These are phyloP conservation scores for Psix sp. DNA, from an alignment of 1,140 invertebrate species.

Conservation along the genomic window DNA sequence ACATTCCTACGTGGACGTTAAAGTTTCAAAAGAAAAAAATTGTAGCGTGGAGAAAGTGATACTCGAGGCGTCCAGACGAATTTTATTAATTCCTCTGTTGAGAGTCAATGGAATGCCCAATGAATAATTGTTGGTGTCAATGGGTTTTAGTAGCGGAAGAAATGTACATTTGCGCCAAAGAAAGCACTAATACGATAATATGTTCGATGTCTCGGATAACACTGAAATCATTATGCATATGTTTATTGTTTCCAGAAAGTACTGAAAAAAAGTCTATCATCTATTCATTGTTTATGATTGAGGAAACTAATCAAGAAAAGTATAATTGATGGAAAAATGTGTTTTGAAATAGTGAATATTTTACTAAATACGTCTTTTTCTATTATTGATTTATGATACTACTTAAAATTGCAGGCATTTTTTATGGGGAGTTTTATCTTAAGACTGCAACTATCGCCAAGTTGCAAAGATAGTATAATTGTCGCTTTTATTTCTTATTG, in stretches of 20 bases:
- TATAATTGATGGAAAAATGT: background rate
- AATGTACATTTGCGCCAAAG: background rate
- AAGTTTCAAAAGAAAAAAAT: slow-evolving; percentile 29
- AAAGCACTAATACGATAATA: too few species aligned
- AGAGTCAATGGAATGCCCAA: slow-evolving; percentile 43
- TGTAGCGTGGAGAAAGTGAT: slow-evolving; percentile 49
- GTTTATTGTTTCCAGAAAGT: slow-evolving; percentile 31
- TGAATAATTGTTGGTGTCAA: slow-evolving; percentile 17
- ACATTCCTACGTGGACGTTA: slow-evolving; percentile 14
- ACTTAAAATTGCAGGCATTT: too few species aligned
- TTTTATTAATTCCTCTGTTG: slow-evolving; percentile 49
- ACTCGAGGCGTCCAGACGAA: slow-evolving; percentile 31
- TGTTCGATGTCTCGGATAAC: slow-evolving; percentile 29
- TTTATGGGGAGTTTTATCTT: too few species aligned
- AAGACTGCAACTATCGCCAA: too few species aligned
- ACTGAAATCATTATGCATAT: slow-evolving; percentile 52
- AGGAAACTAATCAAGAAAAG: too few species aligned
- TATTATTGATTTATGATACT: too few species aligned
- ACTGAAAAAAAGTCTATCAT: slow-evolving; percentile 31
- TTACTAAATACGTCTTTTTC: too few species aligned
- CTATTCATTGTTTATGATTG: slow-evolving; percentile 41
- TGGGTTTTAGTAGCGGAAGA: slow-evolving; percentile 50
- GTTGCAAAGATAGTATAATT: too few species aligned
- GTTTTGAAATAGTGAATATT: too few species aligned
- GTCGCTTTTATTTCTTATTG: too few species aligned